phyloP scores from a whole-genome alignment of 2,797 vertebrate species.

The Poeciliopsis infans region DNA sequence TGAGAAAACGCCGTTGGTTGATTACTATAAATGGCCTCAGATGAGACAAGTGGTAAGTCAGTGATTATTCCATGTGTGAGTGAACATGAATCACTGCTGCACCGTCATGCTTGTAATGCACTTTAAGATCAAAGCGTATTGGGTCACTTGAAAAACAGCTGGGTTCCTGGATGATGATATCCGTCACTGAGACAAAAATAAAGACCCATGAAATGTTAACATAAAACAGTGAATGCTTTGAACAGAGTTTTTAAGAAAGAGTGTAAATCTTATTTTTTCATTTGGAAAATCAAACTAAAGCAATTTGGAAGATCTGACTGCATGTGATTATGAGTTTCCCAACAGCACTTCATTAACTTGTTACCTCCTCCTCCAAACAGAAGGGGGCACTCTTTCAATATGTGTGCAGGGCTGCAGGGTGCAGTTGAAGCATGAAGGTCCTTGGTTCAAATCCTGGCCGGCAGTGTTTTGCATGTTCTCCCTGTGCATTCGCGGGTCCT shows the following conservation, averaged over 20 bases:
- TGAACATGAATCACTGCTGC: conserved; percentile 21
- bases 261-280: not conserved
- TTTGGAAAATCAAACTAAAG: not conserved
- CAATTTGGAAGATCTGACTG: not conserved
- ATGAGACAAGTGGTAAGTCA: conserved; percentile 2
- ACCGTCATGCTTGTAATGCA: conserved; percentile 10
- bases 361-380: not conserved
- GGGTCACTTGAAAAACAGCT: not conserved
- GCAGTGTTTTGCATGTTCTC: too few species aligned
- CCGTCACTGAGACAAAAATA: not conserved
- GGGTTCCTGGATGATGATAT: not conserved
- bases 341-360: not conserved
- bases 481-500: too few species aligned
- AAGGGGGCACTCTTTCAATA: not conserved
- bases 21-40: conserved; percentile 19
- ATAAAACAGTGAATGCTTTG: not conserved
- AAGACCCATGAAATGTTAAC: not conserved
- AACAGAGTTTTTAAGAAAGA: not conserved
- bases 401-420: not conserved
- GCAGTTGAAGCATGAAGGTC: too few species aligned
- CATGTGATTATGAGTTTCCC: not conserved
- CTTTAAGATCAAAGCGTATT: conserved; percentile 13
- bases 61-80: conserved; percentile 9
- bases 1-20: conserved; percentile 1
- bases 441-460: too few species aligned